phyloP scores from a whole-genome alignment of 2,113 vertebrate species.

The Lethenteron camtschaticum region DNA sequence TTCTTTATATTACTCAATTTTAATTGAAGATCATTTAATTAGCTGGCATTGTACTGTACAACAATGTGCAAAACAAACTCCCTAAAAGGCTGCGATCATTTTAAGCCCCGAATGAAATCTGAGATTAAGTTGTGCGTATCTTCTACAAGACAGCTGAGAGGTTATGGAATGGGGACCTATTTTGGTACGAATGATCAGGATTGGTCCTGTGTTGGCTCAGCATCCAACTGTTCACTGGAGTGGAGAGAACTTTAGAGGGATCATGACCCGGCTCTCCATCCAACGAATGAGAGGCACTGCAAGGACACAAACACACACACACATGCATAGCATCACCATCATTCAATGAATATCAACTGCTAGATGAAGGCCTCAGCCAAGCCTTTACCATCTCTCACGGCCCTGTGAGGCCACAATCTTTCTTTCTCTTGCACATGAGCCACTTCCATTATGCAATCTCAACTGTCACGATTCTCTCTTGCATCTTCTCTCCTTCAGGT shows the following conservation, averaged over 20 bases:
- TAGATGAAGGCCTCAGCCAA: neutral
- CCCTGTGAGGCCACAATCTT: neutral
- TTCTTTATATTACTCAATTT: neutral
- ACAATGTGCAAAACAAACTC: neutral
- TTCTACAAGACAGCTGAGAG: neutral
- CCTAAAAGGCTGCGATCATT: neutral
- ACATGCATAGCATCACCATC: neutral
- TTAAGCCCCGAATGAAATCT: neutral
- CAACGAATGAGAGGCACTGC: conserved; percentile 93
- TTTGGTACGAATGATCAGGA: neutral
- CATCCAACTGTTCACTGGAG: conserved; percentile 29
- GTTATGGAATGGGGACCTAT: neutral
- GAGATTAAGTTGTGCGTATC: neutral
- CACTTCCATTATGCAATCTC: neutral
- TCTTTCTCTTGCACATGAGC: neutral
- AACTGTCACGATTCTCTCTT: neutral
- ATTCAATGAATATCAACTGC: neutral
- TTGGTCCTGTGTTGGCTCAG: neutral
- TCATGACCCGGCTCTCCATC: conserved; percentile 98
- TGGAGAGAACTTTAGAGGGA: conserved; percentile 69
- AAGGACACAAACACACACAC: conserved; percentile 9
- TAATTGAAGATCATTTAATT: neutral
- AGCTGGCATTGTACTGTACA: neutral
- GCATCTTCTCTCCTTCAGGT: neutral
- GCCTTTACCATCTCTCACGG: neutral